Base-by-base conservation (phyloP, 2,113 vertebrate genomes). In the Corythornis vintsioides region DNA sequence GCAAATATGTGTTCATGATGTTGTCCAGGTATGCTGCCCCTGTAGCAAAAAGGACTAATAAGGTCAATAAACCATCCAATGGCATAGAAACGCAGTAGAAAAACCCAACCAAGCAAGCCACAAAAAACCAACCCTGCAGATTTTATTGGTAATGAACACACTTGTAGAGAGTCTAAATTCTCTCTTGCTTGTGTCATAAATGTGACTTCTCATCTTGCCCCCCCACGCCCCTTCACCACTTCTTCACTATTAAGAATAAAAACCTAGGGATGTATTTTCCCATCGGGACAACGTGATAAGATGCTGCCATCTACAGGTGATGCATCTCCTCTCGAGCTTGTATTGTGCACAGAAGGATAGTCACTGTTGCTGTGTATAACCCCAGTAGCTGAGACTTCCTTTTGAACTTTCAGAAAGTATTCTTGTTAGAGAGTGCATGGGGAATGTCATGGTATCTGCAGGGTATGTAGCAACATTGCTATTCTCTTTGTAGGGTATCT, bases 281-380 rank as follows among this genome's bases (percentile, higher is more conserved):
- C 10, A 0, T 13, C 6, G 7, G 80, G 74, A 76, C 83, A 86
- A 20, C 1, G 5, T 26, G 86, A 50, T 82, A 52, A 89, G 66
- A 47, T 19, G 19, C 77, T 96, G 90, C 93, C 94, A 95, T 79
- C 96, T 96, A 45, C 81, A 42, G 95, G 94, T 55, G 33, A 25
- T 1, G 5, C 15, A 3, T 15, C 52, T 35, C 10, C 29, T 55
- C 38, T 22, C 20, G 70, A 9, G 20, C n/a, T 61, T 16, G 21
- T 10, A 1, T 66, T 1, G 0, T 2, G 20, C n/a, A 40, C 55
- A 13, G 9, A 86, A 82, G 38, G 38, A 6, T 7, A 8, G 42
- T 6, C 57, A 11, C 35, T 63, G 31, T 24, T 88, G 38, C 64
- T 56, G 21, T 11, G 9, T 26, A 7, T 17, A 65, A 57, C 19